Evolutionary conservation across 1,140 invertebrate genomes (phyloP), one percentile per base, ranked within the genome.

Genomic region (Bombus affinis): DNA sequence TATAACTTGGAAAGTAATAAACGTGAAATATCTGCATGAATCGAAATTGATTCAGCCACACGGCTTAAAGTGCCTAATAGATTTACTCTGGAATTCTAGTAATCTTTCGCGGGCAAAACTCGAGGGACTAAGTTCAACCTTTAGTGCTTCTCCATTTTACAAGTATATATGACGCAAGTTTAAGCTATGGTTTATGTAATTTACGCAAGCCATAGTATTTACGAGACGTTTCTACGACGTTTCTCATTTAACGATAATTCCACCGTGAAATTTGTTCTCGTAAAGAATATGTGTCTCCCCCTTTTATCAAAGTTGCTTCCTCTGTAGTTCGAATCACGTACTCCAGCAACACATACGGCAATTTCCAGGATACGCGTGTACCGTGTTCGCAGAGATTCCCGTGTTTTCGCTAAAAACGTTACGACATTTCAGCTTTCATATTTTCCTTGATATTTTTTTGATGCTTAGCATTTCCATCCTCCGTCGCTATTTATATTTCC

Each of bases 281-380:
- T 18, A 13, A 42, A 13, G 39, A 44, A n/a, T 59, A 59, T 59
- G 25, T 28, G 12, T 0, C 9, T 12, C 0, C 0, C 0, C 0
- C 25, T 32, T 62, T 39, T 59, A 3, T 62, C 59, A 44, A 57
- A 70, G 1, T 71, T 44, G 25, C 32, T 32, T 68, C 2, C 6
- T 32, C 15, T 1, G 9, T 37, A 22, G 18, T 22, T 53, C 47
- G 28, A 25, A 35, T 39, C 66, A 39, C 47, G 79, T 72, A 53
- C 15, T 71, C 32, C 8, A 47, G 15, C 44, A 57, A 9, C 44
- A n/a, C 25, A 47, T 22, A 12, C 1, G 6, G 25, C 18, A 32
- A 42, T 25, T 72, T n/a, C 1, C 35, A 76, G 32, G 42, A 28
- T 70, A 53, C 65, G 13, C 18, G 44, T 59, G 22, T 42, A 10